Evolutionary conservation across 2,113 vertebrate genomes (phyloP).

Genomic region (Tychaedon coryphoeus): DNA sequence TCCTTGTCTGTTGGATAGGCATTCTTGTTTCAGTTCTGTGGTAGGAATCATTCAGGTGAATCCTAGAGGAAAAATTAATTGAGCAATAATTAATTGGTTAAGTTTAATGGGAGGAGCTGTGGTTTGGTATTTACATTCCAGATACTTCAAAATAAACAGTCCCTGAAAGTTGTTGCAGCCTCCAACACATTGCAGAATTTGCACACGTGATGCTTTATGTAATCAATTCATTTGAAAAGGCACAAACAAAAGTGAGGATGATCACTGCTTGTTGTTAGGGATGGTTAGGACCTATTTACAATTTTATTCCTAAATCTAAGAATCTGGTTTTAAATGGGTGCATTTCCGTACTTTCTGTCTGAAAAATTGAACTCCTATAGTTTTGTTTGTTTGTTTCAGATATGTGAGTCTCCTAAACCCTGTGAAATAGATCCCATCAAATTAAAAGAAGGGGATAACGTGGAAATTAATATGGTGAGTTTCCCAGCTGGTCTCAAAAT

Average conservation of each 20-base stretch:
- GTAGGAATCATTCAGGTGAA: not conserved
- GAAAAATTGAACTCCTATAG: not conserved
- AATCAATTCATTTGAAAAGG: not conserved
- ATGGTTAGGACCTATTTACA: not conserved
- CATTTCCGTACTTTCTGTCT: not conserved
- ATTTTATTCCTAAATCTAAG: not conserved
- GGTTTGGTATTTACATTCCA: not conserved
- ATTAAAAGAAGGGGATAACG: constrained; percentile 93
- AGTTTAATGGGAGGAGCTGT: not conserved
- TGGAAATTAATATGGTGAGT: constrained; percentile 90
- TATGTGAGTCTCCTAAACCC: constrained; percentile 92
- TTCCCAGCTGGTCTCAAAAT: not conserved
- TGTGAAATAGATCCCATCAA: constrained; percentile 97
- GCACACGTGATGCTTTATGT: not conserved
- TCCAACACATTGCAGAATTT: not conserved
- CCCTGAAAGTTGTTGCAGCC: not conserved
- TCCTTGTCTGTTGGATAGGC: not conserved
- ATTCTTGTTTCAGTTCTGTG: not conserved
- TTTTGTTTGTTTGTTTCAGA: constrained; percentile 72
- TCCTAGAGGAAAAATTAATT: not conserved
- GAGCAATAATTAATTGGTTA: not conserved
- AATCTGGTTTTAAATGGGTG: not conserved
- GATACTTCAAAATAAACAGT: not conserved
- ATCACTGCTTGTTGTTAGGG: not conserved
- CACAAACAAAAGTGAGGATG: not conserved